Base-by-base conservation (phyloP, 2,888 invertebrate genomes). In the Temnothorax unifasciatus region DNA sequence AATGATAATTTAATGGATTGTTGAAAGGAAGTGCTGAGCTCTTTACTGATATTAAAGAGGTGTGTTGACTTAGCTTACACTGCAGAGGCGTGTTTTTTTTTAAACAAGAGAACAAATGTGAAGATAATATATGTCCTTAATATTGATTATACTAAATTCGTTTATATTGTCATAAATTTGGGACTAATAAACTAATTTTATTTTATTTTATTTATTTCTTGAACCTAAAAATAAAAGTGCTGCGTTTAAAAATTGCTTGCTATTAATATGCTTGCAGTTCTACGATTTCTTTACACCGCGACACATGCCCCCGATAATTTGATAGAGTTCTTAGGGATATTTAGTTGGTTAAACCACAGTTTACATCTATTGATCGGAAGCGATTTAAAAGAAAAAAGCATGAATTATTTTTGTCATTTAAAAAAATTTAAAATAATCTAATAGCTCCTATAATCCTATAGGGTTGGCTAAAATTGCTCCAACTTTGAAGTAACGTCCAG, bases 1-100 rank as follows among this genome's bases (percentile, higher is more conserved):
- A 71, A 38, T 71, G 71, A 54, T 54, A 52, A 71, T 71, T 71
- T 69, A 69, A 69, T 69, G 29, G 47, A 29, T 69, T 15, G 50
- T 54, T 50, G 52, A 52, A 38, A 52, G 71, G 13, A 71, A 38
- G 34, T 34, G 21, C 8, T 38, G 21, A 71, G 71, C 50, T 71
- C 52, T 50, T 34, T 52, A 21, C 21, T 21, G 52, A 54, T 52
- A 52, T 71, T 52, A 54, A 50, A 8, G 11, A 18, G 34, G 0
- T 15, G 3, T 69, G 47, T 68, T 47, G 13, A 69, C 69, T 29
- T 69, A 71, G 15, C 9, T 34, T 71, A 38, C 15, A 44, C 25
- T 52, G 8, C n/a, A 21, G 13, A 50, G 52, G 11, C 50, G 15
- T 71, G 34, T 38, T 52, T 52, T 29, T 29, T 29, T 29, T 38